Evolutionary conservation across 2,888 invertebrate genomes (phyloP).

Genomic region (Phengaris alcon): DNA sequence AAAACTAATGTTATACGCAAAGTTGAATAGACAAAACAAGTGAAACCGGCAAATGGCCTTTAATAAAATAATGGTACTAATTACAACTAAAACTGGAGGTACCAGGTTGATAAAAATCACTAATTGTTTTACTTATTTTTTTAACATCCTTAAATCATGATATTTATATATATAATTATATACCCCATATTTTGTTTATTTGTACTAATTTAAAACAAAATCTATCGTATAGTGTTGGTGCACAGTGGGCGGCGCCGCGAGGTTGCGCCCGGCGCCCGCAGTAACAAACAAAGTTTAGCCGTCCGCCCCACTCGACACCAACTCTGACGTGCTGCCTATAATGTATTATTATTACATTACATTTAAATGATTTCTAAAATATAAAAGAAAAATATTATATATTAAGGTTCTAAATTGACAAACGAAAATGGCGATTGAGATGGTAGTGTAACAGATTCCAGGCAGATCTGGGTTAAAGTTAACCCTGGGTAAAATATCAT

Average conservation of each 20-base stretch:
- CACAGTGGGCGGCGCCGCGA: constrained; percentile 23
- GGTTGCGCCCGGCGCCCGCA: constrained; percentile 32
- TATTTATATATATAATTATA: neutral
- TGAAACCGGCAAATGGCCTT: too few species aligned
- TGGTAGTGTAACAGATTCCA: too few species aligned
- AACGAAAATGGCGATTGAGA: too few species aligned
- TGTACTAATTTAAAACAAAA: neutral
- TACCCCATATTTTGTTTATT: neutral
- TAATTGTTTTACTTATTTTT: too few species aligned
- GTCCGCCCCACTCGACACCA: constrained; percentile 31
- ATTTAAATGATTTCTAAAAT: neutral
- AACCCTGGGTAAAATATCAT: too few species aligned
- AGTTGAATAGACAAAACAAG: too few species aligned
- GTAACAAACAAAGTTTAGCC: constrained; percentile 36
- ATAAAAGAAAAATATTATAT: neutral
- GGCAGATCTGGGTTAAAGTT: too few species aligned
- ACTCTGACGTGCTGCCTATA: constrained; percentile 23
- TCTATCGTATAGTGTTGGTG: neutral
- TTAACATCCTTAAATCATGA: neutral
- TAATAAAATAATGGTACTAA: too few species aligned
- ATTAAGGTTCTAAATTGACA: too few species aligned
- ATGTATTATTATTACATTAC: neutral
- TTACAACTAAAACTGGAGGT: too few species aligned
- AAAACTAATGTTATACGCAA: neutral
- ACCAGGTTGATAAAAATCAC: too few species aligned